phyloP scores from a whole-genome alignment of 2,797 vertebrate species.

The Sorex maritimensis region DNA sequence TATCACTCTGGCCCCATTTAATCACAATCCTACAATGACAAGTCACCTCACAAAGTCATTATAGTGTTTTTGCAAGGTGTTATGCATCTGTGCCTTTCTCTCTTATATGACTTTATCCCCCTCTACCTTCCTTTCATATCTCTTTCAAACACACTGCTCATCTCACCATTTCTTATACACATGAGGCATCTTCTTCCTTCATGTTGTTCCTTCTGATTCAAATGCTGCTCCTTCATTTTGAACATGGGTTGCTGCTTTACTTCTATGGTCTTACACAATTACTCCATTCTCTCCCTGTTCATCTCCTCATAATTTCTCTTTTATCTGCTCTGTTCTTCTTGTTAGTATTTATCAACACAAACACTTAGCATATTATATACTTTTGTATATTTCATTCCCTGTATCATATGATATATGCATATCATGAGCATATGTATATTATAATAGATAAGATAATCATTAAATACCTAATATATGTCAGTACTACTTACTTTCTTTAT shows the following conservation, averaged over 20 bases:
- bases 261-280: not conserved
- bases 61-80: too few species aligned
- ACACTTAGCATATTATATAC: not conserved
- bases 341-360: not conserved
- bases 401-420: not conserved
- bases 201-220: not conserved
- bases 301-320: not conserved
- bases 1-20: too few species aligned
- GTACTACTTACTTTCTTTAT: not conserved
- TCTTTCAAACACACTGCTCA: not conserved
- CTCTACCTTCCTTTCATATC: accelerated
- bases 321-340: not conserved
- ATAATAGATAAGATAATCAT: not conserved
- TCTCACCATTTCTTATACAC: too few species aligned
- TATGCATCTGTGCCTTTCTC: too few species aligned
- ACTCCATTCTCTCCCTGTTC: not conserved
- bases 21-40: too few species aligned
- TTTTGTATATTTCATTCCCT: not conserved
- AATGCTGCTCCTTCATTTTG: not conserved
- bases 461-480: constrained; percentile 18
- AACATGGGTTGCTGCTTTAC: too few species aligned
- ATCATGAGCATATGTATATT: not conserved
- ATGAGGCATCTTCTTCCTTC: not conserved
- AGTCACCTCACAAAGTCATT: too few species aligned
- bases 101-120: too few species aligned